Percentiles rank a stretch among this genome's conserved stretches.
Conservation (phyloP, 2,888 invertebrate genomes). For the Oxystoma pomonae region DNA sequence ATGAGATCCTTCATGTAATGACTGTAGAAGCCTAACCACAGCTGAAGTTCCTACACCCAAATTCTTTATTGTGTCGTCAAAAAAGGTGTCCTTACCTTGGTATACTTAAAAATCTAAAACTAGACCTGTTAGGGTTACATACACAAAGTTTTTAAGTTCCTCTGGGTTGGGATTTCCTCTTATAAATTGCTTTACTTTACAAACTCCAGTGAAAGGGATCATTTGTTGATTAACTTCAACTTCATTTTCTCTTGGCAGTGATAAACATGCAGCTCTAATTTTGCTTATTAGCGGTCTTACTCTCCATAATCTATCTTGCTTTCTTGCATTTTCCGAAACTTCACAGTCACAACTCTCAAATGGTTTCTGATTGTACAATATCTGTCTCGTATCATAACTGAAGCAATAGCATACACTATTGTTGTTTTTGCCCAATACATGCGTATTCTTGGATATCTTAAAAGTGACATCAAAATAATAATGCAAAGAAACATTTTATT, state of each 20-base stretch:
- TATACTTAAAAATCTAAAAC: neutral
- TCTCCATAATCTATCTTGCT: neutral
- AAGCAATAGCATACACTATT: too few relatives aligned
- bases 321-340: neutral
- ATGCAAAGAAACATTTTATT: too few relatives aligned
- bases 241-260: neutral
- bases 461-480: too few relatives aligned
- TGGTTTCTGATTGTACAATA: neutral
- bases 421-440: too few relatives aligned
- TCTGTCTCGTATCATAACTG: too few relatives aligned
- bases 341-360: conserved; percentile 1
- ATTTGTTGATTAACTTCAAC: neutral
- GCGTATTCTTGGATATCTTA: too few relatives aligned
- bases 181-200: neutral
- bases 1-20: conserved; percentile 9
- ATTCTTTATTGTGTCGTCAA: conserved; percentile 5
- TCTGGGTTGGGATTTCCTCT: conserved; percentile 5
- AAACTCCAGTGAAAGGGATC: neutral
- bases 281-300: neutral
- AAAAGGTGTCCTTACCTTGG: conserved; percentile 3
- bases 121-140: neutral
- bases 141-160: neutral
- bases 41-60: conserved; percentile 14
- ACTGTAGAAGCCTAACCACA: conserved; percentile 4
- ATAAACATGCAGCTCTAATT: neutral